Evolutionary conservation across 1,140 invertebrate genomes (phyloP), one percentile per base, ranked within the genome.

Genomic region (Diachasmimorpha longicaudata): DNA sequence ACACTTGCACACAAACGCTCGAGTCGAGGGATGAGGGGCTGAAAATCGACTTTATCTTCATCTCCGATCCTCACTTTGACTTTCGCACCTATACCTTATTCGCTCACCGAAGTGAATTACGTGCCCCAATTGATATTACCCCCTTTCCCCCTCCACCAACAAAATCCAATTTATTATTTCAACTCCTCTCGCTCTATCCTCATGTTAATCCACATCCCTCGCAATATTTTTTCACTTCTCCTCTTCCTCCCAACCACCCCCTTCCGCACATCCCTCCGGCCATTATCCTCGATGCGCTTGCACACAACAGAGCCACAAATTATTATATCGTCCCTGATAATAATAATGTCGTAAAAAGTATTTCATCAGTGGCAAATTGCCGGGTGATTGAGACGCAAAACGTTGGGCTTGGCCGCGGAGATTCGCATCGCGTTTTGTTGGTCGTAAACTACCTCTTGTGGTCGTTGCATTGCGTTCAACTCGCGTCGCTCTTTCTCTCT

Each of bases 11-110:
- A 31, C 23, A 31, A 63, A 63, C 48, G 48, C 48, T n/a, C 23
- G 19, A 55, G 14, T 55, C 5, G n/a, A 63, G 23, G 58, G 23
- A 63, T 23, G 19, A 63, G 84, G 21, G 21, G 36, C 74, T 23
- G 72, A 80, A 78, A 82, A 83, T 85, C 83, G 81, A 86, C 81
- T 85, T 85, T 84, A 85, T 87, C 83, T 87, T 85, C 80, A 86
- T 87, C 85, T 84, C 78, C 36, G 69, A 80, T 81, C 81, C 80
- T 66, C 55, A 39, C 36, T 39, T 78, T 77, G 78, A 79, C 31
- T 39, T 81, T 84, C 81, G 75, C 80, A 76, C 75, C 79, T 80
- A 76, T 37, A 68, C 25, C 36, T n/a, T 16, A 68, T 68, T 42
- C 31, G 66, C 73, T 78, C 76, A 79, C 79, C 79, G 78, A 79